A percentile compares a stretch with the other conserved stretches of the same genome.
Conservation (phyloP, 2,797 vertebrate genomes). For the Rhinoraja longicauda region DNA sequence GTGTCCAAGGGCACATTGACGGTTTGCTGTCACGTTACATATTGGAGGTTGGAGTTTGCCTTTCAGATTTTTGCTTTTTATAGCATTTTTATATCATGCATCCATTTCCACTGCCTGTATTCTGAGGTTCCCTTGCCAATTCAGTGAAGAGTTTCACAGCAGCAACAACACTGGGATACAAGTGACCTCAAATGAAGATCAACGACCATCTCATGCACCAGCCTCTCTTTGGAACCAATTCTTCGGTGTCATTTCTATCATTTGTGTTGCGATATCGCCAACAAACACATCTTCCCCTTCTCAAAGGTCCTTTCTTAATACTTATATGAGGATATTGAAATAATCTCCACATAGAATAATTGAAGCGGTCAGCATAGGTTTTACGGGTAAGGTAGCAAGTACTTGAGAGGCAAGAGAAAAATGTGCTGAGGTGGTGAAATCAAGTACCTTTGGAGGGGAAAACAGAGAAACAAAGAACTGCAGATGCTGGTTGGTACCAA, state of each 20-base stretch:
- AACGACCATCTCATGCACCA: too few species aligned
- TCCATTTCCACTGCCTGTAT: background rate
- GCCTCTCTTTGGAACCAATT: too few species aligned
- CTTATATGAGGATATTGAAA: background rate
- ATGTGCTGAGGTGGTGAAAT: background rate
- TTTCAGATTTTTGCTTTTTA: conserved; percentile 26
- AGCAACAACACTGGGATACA: background rate
- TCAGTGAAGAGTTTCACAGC: background rate
- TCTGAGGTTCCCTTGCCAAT: background rate
- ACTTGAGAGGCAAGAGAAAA: background rate
- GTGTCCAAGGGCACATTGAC: background rate
- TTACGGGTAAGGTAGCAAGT: background rate
- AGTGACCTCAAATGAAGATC: background rate
- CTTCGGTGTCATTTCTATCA: too few species aligned
- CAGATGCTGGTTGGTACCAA: too few species aligned
- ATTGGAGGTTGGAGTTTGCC: background rate
- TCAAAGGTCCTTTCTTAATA: background rate
- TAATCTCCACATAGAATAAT: background rate
- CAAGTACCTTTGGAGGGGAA: too few species aligned
- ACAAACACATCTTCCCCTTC: too few species aligned
- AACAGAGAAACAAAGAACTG: too few species aligned
- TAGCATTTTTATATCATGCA: background rate
- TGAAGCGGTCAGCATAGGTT: background rate
- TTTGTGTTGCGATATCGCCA: too few species aligned
- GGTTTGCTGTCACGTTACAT: background rate